Conservation (phyloP, 2,113 vertebrate species). For the Oncorhynchus gorbuscha region DNA sequence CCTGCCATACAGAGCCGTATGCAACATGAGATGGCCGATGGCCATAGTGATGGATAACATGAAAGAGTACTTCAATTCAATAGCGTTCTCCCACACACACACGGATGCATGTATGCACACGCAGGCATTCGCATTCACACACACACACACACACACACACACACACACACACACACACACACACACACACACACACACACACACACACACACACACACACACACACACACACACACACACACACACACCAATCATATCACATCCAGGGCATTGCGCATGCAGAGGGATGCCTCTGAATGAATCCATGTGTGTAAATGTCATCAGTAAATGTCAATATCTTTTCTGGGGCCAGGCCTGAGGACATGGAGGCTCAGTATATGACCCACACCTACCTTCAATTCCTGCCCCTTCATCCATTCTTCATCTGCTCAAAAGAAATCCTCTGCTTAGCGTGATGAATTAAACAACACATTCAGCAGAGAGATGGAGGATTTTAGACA, state of each 20-base stretch:
- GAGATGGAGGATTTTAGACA: conserved; percentile 1
- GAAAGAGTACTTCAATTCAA: neutral
- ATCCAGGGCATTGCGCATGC: conserved; percentile 53
- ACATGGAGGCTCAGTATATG: conserved; percentile 41
- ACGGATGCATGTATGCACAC: neutral
- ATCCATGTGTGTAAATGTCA: conserved; percentile 65
- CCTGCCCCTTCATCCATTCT: conserved; percentile 57
- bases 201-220: too few relatives aligned
- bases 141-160: too few relatives aligned
- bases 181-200: too few relatives aligned
- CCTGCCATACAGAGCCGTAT: neutral
- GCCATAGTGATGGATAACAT: neutral
- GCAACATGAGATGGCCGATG: neutral
- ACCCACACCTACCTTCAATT: conserved; percentile 40
- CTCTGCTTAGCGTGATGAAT: conserved; percentile 55
- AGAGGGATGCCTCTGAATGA: conserved; percentile 50
- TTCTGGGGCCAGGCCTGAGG: conserved; percentile 54
- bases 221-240: neutral
- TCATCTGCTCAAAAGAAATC: conserved; percentile 54
- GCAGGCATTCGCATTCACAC: too few relatives aligned
- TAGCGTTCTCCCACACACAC: neutral
- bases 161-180: too few relatives aligned
- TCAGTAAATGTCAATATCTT: conserved; percentile 68
- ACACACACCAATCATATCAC: neutral
- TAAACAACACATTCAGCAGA: conserved; percentile 42